phyloP scores from a whole-genome alignment of 2,797 vertebrate species.

The Cirrhinus mrigala region DNA sequence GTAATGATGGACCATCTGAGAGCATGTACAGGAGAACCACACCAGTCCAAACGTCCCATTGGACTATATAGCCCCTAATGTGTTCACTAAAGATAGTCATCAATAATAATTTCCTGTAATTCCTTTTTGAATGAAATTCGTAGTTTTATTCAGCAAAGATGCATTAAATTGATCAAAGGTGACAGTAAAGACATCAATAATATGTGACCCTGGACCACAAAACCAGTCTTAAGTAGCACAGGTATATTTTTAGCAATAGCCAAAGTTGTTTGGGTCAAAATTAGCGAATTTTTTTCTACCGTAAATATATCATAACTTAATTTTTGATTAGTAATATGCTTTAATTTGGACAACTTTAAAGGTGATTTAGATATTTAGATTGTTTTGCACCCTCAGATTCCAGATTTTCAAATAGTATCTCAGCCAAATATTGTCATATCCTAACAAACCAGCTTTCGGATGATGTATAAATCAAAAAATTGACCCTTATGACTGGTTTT shows the following conservation, averaged over 20 bases:
- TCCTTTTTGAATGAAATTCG: neutral
- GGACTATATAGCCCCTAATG: neutral
- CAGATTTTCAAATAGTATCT: no score
- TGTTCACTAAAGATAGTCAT: neutral
- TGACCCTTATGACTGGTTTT: neutral
- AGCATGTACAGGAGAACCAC: conserved; percentile 21
- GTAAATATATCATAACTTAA: no score
- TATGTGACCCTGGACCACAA: neutral
- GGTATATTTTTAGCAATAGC: no score
- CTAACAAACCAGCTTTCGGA: no score
- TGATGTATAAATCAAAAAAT: no score
- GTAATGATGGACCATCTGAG: conserved; percentile 5
- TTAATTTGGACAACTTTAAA: no score
- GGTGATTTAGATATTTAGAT: no score
- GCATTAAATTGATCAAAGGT: conserved; percentile 2
- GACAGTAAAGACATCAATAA: neutral
- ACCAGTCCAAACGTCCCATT: neutral
- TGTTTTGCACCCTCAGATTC: no score
- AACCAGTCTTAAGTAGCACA: neutral
- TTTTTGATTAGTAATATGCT: no score
- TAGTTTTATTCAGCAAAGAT: neutral
- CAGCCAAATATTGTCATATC: no score
- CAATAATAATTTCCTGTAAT: neutral
- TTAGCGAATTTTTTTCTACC: no score
- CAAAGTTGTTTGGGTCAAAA: no score